Percentiles rank a stretch among this genome's conserved stretches.
phyloP scores from a whole-genome alignment of 2,888 invertebrate genomes.

The Hermaeophaga mercurialis region DNA sequence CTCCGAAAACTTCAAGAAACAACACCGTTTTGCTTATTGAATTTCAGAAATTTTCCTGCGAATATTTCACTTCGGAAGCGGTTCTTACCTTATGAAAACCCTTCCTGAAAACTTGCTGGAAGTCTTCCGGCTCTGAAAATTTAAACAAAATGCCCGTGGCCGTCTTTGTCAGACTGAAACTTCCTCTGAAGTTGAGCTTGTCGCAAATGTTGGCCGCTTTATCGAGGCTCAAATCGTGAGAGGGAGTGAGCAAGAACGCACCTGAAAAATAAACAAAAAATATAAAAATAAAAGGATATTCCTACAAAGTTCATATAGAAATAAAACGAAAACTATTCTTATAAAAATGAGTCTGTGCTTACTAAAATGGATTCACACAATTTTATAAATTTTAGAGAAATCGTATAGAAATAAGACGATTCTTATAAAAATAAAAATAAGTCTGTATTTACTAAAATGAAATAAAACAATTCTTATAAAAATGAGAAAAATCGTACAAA shows the following conservation, averaged over 20 bases:
- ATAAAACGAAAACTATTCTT: no score
- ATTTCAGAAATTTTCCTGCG: slow-evolving; percentile 22
- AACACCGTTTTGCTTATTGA: slow-evolving; percentile 1
- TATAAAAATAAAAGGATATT: no score
- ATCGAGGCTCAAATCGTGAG: slow-evolving; percentile 84
- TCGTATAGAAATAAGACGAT: no score
- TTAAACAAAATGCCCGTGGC: slow-evolving; percentile 88
- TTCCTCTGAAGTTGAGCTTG: slow-evolving; percentile 86
- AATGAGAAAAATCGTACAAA: no score
- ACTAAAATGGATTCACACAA: no score
- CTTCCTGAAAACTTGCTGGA: slow-evolving; percentile 84
- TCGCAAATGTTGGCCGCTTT: slow-evolving; percentile 85
- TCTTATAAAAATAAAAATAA: no score
- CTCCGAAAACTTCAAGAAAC: background rate
- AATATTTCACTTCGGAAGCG: slow-evolving; percentile 22
- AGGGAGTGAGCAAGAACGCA: slow-evolving; percentile 83
- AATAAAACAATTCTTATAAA: no score
- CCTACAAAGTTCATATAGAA: no score
- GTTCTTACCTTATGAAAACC: slow-evolving; percentile 70
- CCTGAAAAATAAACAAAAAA: no score
- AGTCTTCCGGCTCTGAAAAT: slow-evolving; percentile 85
- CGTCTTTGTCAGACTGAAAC: slow-evolving; percentile 85
- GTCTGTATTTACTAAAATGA: no score
- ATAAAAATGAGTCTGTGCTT: no score
- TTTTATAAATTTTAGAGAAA: no score